Percentiles rank a stretch among this genome's conserved stretches.
phyloP scores from a whole-genome alignment of 2,113 vertebrate genomes.

The Microcebus griseorufus region DNA sequence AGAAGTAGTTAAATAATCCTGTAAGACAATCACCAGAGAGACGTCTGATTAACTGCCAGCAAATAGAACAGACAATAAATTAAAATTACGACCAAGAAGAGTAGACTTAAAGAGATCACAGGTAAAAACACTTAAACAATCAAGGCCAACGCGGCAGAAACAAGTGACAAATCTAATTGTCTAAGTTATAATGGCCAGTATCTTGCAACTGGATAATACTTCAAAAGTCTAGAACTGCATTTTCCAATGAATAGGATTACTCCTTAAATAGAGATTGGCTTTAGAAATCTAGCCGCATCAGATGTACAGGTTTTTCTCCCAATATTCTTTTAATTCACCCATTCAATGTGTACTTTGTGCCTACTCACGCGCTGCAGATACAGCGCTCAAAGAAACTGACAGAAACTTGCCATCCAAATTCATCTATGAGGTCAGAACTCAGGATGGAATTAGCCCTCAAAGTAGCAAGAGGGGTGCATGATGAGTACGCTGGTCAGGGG shows the following conservation, averaged over 20 bases:
- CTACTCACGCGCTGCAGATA: background rate
- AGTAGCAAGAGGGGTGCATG: background rate
- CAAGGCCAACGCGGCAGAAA: constrained; percentile 53
- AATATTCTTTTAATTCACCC: background rate
- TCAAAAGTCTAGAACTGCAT: constrained; percentile 34
- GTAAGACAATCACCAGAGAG: constrained; percentile 53
- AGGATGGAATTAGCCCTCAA: accelerated
- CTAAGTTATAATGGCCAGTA: constrained; percentile 19
- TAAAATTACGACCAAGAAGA: constrained; percentile 58
- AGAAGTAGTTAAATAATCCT: constrained; percentile 72
- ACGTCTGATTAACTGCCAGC: constrained; percentile 62
- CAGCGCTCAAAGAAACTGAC: background rate
- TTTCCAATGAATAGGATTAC: constrained; percentile 27
- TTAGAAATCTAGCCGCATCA: background rate
- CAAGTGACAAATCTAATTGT: constrained; percentile 60
- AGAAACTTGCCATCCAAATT: background rate
- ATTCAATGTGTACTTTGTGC: background rate
- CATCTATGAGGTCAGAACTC: background rate
- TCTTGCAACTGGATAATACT: background rate
- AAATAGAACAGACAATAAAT: constrained; percentile 73
- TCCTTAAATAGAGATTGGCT: background rate
- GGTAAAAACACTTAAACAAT: constrained; percentile 70
- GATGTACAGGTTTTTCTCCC: background rate
- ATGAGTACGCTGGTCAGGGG: accelerated
- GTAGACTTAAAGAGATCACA: constrained; percentile 57